Base-by-base conservation (phyloP, 2,113 vertebrate genomes). In the Beaufortia kweichowensis region DNA sequence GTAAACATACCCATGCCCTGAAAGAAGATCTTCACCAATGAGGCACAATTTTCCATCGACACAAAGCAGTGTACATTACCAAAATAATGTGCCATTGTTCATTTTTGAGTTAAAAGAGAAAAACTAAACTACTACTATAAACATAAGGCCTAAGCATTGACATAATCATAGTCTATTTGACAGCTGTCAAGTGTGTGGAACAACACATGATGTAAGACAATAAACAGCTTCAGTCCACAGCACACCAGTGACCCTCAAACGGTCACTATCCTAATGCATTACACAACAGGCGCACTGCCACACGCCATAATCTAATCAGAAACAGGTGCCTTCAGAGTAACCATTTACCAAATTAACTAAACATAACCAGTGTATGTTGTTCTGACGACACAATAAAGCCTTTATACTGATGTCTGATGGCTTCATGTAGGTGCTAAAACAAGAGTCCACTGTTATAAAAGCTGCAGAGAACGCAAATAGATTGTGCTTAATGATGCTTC, bases 31-130 rank as follows among this genome's bases (percentile, higher is more conserved):
- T 31, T 46, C 15, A 24, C 17, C 10, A 61, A 17, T 46, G 33
- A 59, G 53, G 33, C 59, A 28, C 55, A 59, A 61, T n/a, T 74
- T 74, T 74, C 57, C 57, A 74, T 26, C 26, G 57, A 46, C 57
- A 57, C 31, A 59, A 71, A 71, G 53, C 68, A 71, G 33, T 39
- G 68, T 71, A 41, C 4, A n/a, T 59, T 71, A 59, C 21, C 21
- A 26, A 57, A 71, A 59, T 71, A 57, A 71, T 57, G 53, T 33
- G 26, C 6, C 4, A 31, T 5, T 69, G 48, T 69, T 56, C 48
- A 69, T 10, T 24, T 19, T 8, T 24, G n/a, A 15, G 48, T 69
- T 31, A 24, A 68, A 68, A 10, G 10, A 24, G 26, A 14, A 31
- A 19, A 17, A 69, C n/a, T 35, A 55, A 55, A 55, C 48, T 21